Conservation (phyloP, 2,113 vertebrate species). For the Platysternon megacephalum region DNA sequence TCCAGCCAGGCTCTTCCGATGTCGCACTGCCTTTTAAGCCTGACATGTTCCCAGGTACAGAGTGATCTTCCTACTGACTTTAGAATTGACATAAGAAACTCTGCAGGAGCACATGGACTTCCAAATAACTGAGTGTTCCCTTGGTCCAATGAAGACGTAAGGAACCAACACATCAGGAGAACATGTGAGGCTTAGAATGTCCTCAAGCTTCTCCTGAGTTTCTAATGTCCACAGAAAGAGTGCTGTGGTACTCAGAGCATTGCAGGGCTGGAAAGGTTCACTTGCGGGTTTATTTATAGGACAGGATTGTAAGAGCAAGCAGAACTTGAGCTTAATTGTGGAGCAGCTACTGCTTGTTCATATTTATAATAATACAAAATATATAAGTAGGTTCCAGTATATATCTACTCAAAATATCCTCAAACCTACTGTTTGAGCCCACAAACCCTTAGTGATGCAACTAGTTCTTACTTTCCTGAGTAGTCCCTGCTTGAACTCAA, state of each 20-base stretch:
- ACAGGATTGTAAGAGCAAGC: neutral
- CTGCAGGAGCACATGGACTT: neutral
- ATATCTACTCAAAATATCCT: neutral
- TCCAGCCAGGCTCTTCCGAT: neutral
- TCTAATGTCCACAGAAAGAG: neutral
- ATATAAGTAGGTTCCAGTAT: neutral
- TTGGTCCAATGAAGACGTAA: neutral
- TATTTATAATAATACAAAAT: neutral
- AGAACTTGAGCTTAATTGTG: neutral
- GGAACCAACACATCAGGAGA: neutral
- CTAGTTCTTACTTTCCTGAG: neutral
- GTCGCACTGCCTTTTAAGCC: neutral
- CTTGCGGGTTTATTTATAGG: neutral
- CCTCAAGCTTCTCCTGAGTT: neutral
- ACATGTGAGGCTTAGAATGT: neutral
- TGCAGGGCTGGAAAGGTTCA: neutral
- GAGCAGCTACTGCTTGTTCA: neutral
- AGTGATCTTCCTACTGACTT: neutral
- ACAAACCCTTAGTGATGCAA: neutral
- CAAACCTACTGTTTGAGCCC: neutral
- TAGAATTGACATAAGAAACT: neutral
- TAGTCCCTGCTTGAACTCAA: too few relatives aligned
- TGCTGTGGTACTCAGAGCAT: neutral
- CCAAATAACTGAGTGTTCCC: neutral
- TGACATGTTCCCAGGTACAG: neutral